A percentile compares a stretch with the other conserved stretches of the same genome.
phyloP scores from a whole-genome alignment of 2,797 vertebrate species.

The Vireo griseus region DNA sequence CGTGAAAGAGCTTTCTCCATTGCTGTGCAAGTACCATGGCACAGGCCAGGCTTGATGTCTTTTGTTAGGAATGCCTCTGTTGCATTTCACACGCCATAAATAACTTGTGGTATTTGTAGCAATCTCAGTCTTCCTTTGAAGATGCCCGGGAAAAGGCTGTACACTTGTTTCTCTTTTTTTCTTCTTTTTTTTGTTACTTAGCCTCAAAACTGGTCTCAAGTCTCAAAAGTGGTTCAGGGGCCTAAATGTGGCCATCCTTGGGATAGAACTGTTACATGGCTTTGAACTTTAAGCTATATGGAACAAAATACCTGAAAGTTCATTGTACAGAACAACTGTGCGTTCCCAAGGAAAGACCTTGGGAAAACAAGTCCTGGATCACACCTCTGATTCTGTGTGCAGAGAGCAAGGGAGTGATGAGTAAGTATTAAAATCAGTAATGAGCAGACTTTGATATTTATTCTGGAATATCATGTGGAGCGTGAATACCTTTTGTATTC shows the following conservation, averaged over 20 bases:
- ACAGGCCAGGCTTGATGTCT: neutral
- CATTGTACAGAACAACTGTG: neutral
- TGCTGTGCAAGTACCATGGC: neutral
- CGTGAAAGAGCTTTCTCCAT: neutral
- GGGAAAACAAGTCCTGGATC: neutral
- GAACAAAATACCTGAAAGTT: neutral
- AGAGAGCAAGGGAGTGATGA: slow-evolving; percentile 12
- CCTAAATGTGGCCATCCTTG: neutral
- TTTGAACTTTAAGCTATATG: neutral
- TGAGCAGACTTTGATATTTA: neutral
- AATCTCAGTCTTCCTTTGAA: neutral
- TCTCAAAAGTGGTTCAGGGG: neutral
- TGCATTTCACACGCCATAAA: neutral
- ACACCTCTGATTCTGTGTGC: neutral
- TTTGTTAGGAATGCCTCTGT: neutral
- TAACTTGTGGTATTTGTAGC: neutral
- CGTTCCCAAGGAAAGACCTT: neutral
- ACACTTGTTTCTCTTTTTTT: too few species aligned
- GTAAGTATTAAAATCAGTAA: neutral
- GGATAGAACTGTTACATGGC: neutral
- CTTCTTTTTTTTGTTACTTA: neutral
- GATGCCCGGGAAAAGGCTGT: too few species aligned
- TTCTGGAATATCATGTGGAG: neutral
- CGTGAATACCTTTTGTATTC: neutral
- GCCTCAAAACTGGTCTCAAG: neutral